Evolutionary conservation across 2,113 vertebrate species (phyloP), one percentile per base, ranked within the genome.

Genomic region (Salvelinus fontinalis): DNA sequence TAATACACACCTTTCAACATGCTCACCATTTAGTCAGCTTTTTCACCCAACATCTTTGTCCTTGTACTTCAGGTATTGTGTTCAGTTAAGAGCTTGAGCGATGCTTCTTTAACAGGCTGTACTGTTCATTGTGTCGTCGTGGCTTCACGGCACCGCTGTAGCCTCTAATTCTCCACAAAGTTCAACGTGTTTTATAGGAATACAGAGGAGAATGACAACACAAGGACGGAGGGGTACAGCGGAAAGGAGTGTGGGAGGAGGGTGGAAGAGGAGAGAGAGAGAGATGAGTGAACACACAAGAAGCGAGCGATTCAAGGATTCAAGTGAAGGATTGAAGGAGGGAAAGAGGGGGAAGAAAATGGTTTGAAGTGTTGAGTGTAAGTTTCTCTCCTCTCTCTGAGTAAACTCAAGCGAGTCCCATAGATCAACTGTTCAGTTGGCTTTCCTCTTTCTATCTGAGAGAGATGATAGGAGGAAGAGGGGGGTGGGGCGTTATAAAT

Each of bases 391-490:
- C n/a, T 54, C n/a, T 26, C 13, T 12, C 39, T 22, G 39, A 26
- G 44, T 71, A 67, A 44, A 67, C n/a, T 73, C 54, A 13, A 78
- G 31, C 1, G 51, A 1, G 22, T 18, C 51, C 18, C 14, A 68
- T 49, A 60, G 48, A 67, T 54, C 8, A 69, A 78, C 71, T 79
- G 60, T 73, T 7, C 1, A 62, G 18, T 64, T 14, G 73, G 16
- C 18, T 49, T 9, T 20, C 0, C 71, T 29, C 49, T 48, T 57
- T 51, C 54, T 49, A 20, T 27, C 29, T 26, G 29, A 62, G 20
- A 39, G 26, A 71, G 39, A 44, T 44, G 24, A 12, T 68, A 4
- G 14, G 54, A 67, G 70, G 44, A 73, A 29, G 2, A 27, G 22
- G 4, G 13, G 67, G 71, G 11, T n/a, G 75, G 49, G 4, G 39